A percentile compares a stretch with the other conserved stretches of the same genome.
Conservation (phyloP, 2,113 vertebrate species). For the Petrocephalus microphthalmus region DNA sequence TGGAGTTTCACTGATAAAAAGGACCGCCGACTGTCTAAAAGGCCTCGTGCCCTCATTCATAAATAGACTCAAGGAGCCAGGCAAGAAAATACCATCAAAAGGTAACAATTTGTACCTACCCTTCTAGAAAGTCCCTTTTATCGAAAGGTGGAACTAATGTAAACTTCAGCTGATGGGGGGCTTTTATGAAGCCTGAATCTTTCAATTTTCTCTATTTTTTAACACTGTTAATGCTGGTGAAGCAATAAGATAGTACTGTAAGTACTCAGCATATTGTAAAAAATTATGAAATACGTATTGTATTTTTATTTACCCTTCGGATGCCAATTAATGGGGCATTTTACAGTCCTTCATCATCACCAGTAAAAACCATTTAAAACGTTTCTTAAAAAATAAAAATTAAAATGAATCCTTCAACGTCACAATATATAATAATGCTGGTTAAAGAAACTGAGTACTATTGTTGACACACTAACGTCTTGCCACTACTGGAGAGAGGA, state of each 20-base stretch:
- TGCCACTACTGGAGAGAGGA: background rate
- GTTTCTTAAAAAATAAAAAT: background rate
- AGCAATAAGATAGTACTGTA: background rate
- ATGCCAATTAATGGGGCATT: background rate
- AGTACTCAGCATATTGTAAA: background rate
- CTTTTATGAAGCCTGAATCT: background rate
- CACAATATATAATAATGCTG: background rate
- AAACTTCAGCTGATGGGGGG: background rate
- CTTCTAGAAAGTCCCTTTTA: background rate
- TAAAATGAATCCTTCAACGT: background rate
- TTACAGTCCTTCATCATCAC: background rate
- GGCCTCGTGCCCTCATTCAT: background rate
- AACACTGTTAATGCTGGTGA: background rate
- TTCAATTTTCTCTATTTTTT: background rate
- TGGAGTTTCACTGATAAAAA: background rate
- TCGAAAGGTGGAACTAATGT: background rate
- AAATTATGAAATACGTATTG: background rate
- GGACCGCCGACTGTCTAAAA: background rate
- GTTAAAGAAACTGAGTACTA: background rate
- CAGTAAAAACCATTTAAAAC: background rate
- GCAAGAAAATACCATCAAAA: background rate
- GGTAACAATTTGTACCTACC: background rate
- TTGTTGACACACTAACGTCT: background rate
- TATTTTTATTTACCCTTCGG: background rate
- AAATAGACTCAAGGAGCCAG: background rate